Conservation (phyloP, 2,797 vertebrate species). For the Myoxocephalus aenaeus region DNA sequence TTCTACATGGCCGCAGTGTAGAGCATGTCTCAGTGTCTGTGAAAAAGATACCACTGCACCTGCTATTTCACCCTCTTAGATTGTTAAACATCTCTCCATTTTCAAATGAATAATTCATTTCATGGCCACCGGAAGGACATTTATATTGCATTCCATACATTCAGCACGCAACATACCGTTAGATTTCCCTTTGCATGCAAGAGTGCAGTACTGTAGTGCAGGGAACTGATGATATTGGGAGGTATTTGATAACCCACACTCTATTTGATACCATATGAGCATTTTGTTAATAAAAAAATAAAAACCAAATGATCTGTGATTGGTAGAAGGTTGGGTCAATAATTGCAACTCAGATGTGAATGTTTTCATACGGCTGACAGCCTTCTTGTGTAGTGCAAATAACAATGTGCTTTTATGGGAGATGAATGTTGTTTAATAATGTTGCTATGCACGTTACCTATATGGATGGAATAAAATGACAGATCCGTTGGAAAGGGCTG, state of each 20-base stretch:
- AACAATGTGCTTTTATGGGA: not conserved
- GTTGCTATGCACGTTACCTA: not conserved
- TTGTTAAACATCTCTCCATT: constrained; percentile 58
- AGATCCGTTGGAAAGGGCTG: not conserved
- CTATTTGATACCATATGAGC: not conserved
- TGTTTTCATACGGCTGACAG: not conserved
- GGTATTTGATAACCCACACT: constrained; percentile 25
- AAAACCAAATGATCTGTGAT: not conserved
- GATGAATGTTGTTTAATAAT: not conserved
- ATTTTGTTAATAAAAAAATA: not conserved
- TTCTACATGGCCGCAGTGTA: not conserved
- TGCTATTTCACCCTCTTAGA: constrained; percentile 53
- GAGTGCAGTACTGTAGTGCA: not conserved
- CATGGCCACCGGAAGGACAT: constrained; percentile 32
- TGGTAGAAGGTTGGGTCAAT: not conserved
- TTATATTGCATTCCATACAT: constrained; percentile 50
- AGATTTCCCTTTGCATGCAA: constrained; percentile 23
- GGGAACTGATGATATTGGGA: constrained; percentile 15
- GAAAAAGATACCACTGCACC: constrained; percentile 55
- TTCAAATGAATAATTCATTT: constrained; percentile 67
- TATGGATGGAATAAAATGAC: not conserved
- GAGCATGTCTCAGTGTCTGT: constrained; percentile 32
- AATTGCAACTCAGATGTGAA: not conserved
- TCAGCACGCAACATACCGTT: constrained; percentile 34
- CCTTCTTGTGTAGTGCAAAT: not conserved